Percentiles rank a stretch among this genome's conserved stretches.
phyloP scores from a whole-genome alignment of 2,888 invertebrate genomes.

The Scaptomyza polygonia region DNA sequence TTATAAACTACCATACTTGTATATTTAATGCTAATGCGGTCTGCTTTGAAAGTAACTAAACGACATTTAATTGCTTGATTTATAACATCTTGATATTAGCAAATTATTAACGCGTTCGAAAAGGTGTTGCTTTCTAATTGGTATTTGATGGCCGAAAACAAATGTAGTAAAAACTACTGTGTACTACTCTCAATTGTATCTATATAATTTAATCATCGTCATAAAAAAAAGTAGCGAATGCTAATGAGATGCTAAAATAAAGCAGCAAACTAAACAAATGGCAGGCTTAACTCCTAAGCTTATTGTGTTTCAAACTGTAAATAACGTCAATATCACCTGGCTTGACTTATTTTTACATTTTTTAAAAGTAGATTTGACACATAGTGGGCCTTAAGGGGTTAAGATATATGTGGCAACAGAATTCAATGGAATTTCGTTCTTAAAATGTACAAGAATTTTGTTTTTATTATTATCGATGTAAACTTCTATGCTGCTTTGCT shows the following conservation, averaged over 20 bases:
- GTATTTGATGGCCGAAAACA: background rate
- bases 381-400: background rate
- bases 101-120: slow-evolving; percentile 11
- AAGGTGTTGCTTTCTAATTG: slow-evolving; percentile 33
- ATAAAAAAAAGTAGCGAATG: slow-evolving; percentile 62
- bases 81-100: slow-evolving; percentile 27
- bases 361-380: background rate
- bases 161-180: no score
- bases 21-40: slow-evolving; percentile 4
- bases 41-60: slow-evolving; percentile 8
- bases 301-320: slow-evolving; percentile 28
- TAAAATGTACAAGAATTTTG: slow-evolving; percentile 1
- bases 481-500: slow-evolving; percentile 32
- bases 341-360: slow-evolving; percentile 17
- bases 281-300: slow-evolving; percentile 41
- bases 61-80: slow-evolving; percentile 30
- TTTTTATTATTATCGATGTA: slow-evolving; percentile 6
- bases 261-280: slow-evolving; percentile 8
- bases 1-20: slow-evolving; percentile 7
- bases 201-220: slow-evolving; percentile 42
- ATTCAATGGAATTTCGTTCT: background rate
- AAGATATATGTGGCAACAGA: background rate
- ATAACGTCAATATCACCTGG: slow-evolving; percentile 40
- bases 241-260: slow-evolving; percentile 71
- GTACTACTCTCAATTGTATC: slow-evolving; percentile 33